Conservation (phyloP, 23 tunicate genomes). For the Corella eumyota region DNA sequence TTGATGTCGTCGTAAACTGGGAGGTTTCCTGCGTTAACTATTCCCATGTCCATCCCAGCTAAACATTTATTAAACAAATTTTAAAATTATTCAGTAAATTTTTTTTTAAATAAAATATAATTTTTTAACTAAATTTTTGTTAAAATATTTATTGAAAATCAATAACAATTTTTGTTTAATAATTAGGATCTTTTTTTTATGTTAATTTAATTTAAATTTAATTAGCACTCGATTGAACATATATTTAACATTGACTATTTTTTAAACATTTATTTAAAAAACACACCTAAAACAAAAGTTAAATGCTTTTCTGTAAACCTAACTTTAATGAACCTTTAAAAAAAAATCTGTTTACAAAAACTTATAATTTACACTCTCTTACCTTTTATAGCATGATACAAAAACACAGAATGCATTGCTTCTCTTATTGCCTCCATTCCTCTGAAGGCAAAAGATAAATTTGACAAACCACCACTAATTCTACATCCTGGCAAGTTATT, state of each 20-base stretch:
- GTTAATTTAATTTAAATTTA: too few relatives aligned
- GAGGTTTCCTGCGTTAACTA: constrained; percentile 90
- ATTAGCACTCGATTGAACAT: too few relatives aligned
- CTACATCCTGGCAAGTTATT: constrained; percentile 52
- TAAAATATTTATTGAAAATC: too few relatives aligned
- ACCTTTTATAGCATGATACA: constrained; percentile 82
- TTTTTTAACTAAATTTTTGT: not conserved
- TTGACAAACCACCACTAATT: constrained; percentile 84
- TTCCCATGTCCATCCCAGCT: constrained; percentile 96
- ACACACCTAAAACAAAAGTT: too few relatives aligned
- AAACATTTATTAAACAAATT: constrained; percentile 2
- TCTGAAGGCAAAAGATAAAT: constrained; percentile 89
- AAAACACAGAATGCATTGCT: constrained; percentile 92
- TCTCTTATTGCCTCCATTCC: constrained; percentile 82
- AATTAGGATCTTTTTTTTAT: too few relatives aligned
- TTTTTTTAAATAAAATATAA: not conserved
- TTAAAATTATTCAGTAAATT: not conserved
- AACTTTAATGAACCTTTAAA: too few relatives aligned
- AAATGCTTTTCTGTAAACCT: too few relatives aligned
- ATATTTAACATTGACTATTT: too few relatives aligned
- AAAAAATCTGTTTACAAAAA: too few relatives aligned
- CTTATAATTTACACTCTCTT: too few relatives aligned
- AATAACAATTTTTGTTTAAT: too few relatives aligned
- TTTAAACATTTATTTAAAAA: too few relatives aligned
- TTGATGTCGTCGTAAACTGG: constrained; percentile 84